These are phyloP conservation scores for Neoarius graeffei DNA, from an alignment of 2,113 vertebrate genomes.

Conservation along the genomic window DNA sequence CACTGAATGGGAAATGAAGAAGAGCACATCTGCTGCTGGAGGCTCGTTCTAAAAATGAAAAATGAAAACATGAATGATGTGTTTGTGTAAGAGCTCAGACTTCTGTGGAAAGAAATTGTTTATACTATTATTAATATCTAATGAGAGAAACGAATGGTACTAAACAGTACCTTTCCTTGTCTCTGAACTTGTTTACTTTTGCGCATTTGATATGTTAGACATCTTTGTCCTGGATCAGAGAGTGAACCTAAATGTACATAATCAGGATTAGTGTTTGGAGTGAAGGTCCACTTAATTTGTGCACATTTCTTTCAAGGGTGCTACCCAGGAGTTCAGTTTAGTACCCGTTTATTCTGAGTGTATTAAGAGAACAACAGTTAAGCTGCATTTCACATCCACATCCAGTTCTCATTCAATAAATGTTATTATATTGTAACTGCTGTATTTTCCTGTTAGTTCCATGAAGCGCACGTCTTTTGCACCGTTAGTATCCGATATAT, in stretches of 20 bases:
- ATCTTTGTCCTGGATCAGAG: neutral
- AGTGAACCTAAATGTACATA: neutral
- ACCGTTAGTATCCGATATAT: neutral
- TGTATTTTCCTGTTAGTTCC: neutral
- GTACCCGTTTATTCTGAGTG: neutral
- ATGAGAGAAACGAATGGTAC: neutral
- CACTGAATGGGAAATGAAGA: conserved; percentile 63
- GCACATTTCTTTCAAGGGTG: neutral
- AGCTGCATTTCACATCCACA: neutral
- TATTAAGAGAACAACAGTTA: neutral
- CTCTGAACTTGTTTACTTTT: neutral
- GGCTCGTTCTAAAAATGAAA: conserved; percentile 42
- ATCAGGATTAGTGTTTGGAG: neutral
- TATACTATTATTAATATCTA: neutral
- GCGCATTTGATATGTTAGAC: neutral
- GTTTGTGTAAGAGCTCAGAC: neutral
- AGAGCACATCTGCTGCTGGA: conserved; percentile 59
- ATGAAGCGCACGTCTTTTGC: neutral
- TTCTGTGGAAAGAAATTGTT: neutral
- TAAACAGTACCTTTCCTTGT: neutral
- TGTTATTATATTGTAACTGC: neutral
- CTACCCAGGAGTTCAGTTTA: neutral
- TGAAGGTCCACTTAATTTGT: neutral
- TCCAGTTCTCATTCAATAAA: neutral
- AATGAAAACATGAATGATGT: neutral